phyloP scores from a whole-genome alignment of 2,797 vertebrate species.

The Trematomus bernacchii region DNA sequence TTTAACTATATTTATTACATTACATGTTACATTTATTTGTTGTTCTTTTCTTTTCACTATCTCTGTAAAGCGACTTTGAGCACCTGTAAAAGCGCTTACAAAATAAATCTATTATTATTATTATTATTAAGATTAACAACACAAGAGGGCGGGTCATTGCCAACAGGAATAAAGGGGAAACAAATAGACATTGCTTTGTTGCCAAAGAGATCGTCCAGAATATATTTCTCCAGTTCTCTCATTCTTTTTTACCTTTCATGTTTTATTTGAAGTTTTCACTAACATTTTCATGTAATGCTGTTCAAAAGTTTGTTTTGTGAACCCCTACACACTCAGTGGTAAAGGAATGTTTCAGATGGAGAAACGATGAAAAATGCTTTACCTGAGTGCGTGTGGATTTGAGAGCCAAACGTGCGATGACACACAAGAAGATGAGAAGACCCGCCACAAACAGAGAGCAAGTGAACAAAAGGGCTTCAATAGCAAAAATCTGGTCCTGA shows the following conservation, averaged over 20 bases:
- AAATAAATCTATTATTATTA: too few relatives aligned
- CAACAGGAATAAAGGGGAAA: background rate
- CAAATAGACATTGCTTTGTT: background rate
- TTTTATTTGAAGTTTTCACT: background rate
- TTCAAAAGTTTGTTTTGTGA: background rate
- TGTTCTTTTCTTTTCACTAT: too few relatives aligned
- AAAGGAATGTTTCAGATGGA: background rate
- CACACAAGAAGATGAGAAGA: conserved; percentile 72
- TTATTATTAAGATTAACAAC: background rate
- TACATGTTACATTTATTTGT: too few relatives aligned
- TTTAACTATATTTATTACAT: too few relatives aligned
- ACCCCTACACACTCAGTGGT: too few relatives aligned
- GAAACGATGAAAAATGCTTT: conserved; percentile 4
- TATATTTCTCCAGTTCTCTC: background rate
- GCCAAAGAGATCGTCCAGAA: too few relatives aligned
- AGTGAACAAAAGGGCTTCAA: conserved; percentile 52
- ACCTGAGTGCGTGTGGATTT: conserved; percentile 76
- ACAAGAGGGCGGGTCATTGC: background rate
- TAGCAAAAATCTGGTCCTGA: rapidly evolving
- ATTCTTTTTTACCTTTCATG: background rate
- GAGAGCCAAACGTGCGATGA: conserved; percentile 61
- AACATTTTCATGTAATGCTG: background rate
- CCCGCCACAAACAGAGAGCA: conserved; percentile 56
- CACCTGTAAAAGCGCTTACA: too few relatives aligned
- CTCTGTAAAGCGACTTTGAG: too few relatives aligned